phyloP scores from a whole-genome alignment of 2,113 vertebrate species.

The Himantopus leucocephalus region DNA sequence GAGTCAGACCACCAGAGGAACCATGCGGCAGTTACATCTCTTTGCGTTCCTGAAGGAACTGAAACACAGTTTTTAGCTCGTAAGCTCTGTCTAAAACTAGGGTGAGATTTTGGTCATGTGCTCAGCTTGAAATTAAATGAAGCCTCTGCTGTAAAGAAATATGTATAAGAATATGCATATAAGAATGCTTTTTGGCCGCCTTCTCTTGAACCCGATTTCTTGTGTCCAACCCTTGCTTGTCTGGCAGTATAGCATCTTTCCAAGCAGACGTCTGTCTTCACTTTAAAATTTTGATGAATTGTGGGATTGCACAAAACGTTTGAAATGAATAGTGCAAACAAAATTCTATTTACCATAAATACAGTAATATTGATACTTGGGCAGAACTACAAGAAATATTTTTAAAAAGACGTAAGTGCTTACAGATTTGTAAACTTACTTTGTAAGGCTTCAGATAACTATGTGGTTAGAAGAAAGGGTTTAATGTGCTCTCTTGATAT shows the following conservation, averaged over 20 bases:
- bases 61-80: not conserved
- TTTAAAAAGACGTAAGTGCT: not conserved
- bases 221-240: not conserved
- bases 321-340: not conserved
- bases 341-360: not conserved
- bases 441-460: not conserved
- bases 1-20: not conserved
- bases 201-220: not conserved
- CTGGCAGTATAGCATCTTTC: not conserved
- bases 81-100: not conserved
- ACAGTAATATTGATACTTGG: not conserved
- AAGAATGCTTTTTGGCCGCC: not conserved
- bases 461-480: not conserved
- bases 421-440: not conserved
- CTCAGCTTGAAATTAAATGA: not conserved
- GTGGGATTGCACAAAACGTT: not conserved
- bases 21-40: not conserved
- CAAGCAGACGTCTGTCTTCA: not conserved
- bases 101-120: not conserved
- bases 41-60: not conserved
- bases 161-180: accelerated
- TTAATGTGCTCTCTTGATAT: not conserved
- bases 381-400: not conserved
- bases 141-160: not conserved
- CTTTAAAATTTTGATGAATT: not conserved